Conservation (phyloP, 1,140 invertebrate species). For the Brachionus calyciflorus region DNA sequence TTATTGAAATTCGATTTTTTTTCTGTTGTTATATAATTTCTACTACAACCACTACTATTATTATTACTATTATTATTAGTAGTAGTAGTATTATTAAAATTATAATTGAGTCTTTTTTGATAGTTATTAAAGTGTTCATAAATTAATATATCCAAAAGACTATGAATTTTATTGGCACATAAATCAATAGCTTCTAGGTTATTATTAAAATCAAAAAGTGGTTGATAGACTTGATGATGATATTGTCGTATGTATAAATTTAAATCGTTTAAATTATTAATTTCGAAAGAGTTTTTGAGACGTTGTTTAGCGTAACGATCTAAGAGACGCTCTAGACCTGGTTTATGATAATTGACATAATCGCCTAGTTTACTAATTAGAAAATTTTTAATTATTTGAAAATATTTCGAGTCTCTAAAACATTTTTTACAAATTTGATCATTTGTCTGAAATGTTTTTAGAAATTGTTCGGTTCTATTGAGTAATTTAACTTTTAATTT, state of each 20-base stretch:
- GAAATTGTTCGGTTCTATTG: not conserved
- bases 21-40: no score
- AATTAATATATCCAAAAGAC: not conserved
- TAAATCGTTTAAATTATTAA: constrained; percentile 4
- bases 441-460: constrained; percentile 3
- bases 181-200: no score
- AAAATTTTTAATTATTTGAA: not conserved
- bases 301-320: not conserved
- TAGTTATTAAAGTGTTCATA: not conserved
- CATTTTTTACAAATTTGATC: not conserved
- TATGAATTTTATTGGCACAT: constrained; percentile 18
- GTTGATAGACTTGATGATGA: no score
- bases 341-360: not conserved
- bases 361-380: not conserved
- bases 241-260: not conserved
- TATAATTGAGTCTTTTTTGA: not conserved
- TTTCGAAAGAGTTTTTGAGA: constrained; percentile 34
- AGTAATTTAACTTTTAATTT: constrained; percentile 14
- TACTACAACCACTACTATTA: no score
- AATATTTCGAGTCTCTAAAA: constrained; percentile 12
- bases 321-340: not conserved
- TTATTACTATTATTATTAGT: no score
- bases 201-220: no score
- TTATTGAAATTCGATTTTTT: no score
- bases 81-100: no score